phyloP scores from a whole-genome alignment of 2,797 vertebrate species.

The Chrysolophus pictus region DNA sequence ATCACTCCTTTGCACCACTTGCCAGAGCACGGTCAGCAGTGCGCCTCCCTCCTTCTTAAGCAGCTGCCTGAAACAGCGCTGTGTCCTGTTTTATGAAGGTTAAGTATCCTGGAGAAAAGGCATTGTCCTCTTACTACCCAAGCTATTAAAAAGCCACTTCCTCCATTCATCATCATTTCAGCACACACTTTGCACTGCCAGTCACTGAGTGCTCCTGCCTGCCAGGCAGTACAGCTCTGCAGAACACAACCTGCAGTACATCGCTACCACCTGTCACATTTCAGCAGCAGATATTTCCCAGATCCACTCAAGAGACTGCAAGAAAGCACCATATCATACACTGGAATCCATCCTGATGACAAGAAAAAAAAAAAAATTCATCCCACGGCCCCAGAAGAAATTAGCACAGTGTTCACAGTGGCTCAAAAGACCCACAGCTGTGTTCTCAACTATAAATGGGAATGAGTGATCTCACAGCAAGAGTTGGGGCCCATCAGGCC shows the following conservation, averaged over 20 bases:
- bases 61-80: slow-evolving; percentile 10
- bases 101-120: slow-evolving; percentile 30
- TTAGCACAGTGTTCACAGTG: not conserved
- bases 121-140: not conserved
- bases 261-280: not conserved
- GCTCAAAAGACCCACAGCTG: not conserved
- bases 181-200: rapidly evolving
- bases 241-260: not conserved
- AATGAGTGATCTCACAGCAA: not conserved
- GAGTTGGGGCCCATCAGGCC: not conserved
- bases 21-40: not conserved
- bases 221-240: not conserved
- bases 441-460: not conserved
- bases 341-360: not conserved
- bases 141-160: slow-evolving; percentile 32
- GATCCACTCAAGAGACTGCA: rapidly evolving
- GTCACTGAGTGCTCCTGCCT: not conserved
- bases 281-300: not conserved
- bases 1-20: not conserved
- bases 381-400: not conserved
- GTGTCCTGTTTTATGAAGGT: slow-evolving; percentile 44
- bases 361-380: not conserved
- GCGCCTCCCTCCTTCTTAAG: not conserved
- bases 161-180: slow-evolving; percentile 9
- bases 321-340: not conserved